Percentiles rank a stretch among this genome's conserved stretches.
Conservation (phyloP, 1,140 invertebrate species). For the Sitodiplosis mosellana region DNA sequence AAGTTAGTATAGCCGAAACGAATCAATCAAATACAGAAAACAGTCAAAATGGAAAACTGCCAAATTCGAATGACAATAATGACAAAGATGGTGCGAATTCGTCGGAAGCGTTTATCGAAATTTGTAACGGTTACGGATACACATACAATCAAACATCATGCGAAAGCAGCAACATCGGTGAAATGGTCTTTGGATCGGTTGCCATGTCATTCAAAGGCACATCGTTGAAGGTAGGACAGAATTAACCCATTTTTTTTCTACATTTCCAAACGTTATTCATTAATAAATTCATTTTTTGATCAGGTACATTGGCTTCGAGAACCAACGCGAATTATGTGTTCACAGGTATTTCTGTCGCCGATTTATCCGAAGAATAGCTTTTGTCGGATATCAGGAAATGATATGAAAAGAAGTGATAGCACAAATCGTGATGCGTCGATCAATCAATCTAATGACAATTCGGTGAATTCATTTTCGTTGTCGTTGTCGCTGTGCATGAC, state of each 20-base stretch:
- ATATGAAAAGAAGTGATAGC: neutral
- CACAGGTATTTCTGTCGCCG: constrained; percentile 40
- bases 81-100: no score
- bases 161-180: constrained; percentile 55
- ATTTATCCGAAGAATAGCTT: constrained; percentile 2
- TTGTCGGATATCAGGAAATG: neutral
- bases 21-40: constrained; percentile 8
- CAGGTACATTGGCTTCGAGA: constrained; percentile 50
- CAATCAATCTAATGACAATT: constrained; percentile 6
- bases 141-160: constrained; percentile 9
- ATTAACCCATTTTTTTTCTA: neutral
- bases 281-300: neutral
- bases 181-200: constrained; percentile 80
- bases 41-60: constrained; percentile 3
- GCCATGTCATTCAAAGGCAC: constrained; percentile 70
- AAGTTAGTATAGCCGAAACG: constrained; percentile 17
- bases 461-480: constrained; percentile 23
- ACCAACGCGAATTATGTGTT: constrained; percentile 48
- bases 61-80: constrained; percentile 7
- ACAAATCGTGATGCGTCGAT: neutral
- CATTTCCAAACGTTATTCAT: neutral
- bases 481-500: constrained; percentile 20
- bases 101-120: constrained; percentile 18
- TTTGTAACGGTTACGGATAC: constrained; percentile 20
- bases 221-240: constrained; percentile 42